Evolutionary conservation across 2,113 vertebrate species (phyloP), one percentile per base, ranked within the genome.

Genomic region (Malurus alboscapulatus): DNA sequence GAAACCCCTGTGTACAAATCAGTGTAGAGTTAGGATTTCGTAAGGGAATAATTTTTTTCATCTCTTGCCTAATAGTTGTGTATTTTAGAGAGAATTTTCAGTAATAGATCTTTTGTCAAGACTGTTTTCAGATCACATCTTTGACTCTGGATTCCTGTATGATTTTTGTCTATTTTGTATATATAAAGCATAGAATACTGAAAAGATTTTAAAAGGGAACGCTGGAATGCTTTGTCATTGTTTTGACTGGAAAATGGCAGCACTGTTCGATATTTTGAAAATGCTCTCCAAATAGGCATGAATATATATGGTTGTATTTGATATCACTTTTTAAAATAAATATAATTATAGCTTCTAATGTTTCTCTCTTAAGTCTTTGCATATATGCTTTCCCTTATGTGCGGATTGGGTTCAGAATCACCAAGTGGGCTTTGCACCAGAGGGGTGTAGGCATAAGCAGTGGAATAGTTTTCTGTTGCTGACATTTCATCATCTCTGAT

Each of bases 241-340:
- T 87, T 78, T 87, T 92, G 84, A 80, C 81, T 92, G 90, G 95
- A 93, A 96, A 68, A 93, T 55, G 90, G 82, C 84, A 79, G 87
- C 79, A 87, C 94, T 47, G 17, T 89, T 83, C 27, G 48, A n/a
- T 96, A 96, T 92, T 93, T 84, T 88, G 76, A 66, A 84, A 93
- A 76, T 93, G 83, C 79, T 96, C 88, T 96, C 91, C 91, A 95
- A 96, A 84, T 77, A 71, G 94, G 92, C 93, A 91, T 89, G 81
- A 90, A 90, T 95, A 93, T 95, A 36, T 91, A 95, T 94, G 89
- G 96, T 82, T 97, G 96, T 97, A 97, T 97, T 97, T 95, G 96
- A 90, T 93, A 93, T 27, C 51, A 95, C 93, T 96, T 97, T 97
- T 97, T 95, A 20, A 96, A 96, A 98, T 97, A 97, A 97, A 97